Percentiles rank a stretch among this genome's conserved stretches.
phyloP scores from a whole-genome alignment of 2,113 vertebrate species.

The Lepus timidus region DNA sequence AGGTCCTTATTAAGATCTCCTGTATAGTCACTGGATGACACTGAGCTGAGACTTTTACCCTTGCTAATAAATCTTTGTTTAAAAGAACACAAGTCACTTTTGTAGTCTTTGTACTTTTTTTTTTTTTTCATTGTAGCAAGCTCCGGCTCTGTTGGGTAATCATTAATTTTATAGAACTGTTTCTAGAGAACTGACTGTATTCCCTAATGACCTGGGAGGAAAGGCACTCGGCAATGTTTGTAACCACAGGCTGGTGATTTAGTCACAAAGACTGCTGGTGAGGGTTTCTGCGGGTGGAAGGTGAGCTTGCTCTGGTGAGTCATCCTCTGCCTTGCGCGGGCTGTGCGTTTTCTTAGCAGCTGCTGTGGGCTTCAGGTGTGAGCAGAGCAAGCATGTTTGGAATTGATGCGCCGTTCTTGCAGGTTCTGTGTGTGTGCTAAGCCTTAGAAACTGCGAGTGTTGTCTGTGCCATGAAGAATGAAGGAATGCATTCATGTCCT shows the following conservation, averaged over 20 bases:
- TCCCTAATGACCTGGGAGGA: slow-evolving; percentile 3
- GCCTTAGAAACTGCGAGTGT: not conserved
- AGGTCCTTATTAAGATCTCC: not conserved
- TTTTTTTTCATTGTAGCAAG: slow-evolving; percentile 27
- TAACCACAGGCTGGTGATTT: slow-evolving; percentile 70
- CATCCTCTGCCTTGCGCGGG: slow-evolving; percentile 81
- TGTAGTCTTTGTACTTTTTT: slow-evolving; percentile 62
- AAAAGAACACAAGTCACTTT: slow-evolving; percentile 10
- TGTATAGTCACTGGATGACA: slow-evolving; percentile 30
- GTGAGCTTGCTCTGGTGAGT: slow-evolving; percentile 81
- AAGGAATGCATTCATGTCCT: not conserved
- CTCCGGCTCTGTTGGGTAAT: slow-evolving; percentile 63
- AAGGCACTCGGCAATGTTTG: not conserved
- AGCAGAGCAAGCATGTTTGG: slow-evolving; percentile 73
- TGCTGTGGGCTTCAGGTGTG: slow-evolving; percentile 75
- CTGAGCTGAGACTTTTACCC: not conserved
- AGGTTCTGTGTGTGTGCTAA: slow-evolving; percentile 32
- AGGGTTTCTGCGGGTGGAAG: slow-evolving; percentile 79
- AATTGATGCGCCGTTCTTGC: slow-evolving; percentile 62
- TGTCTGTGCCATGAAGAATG: not conserved
- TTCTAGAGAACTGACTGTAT: slow-evolving; percentile 27
- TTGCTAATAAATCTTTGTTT: slow-evolving; percentile 69
- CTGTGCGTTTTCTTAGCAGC: slow-evolving; percentile 87
- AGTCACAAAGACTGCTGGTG: slow-evolving; percentile 74
- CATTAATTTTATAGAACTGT: slow-evolving; percentile 76